Conservation (phyloP, 2,888 invertebrate species). For the Mythimna vitellina region DNA sequence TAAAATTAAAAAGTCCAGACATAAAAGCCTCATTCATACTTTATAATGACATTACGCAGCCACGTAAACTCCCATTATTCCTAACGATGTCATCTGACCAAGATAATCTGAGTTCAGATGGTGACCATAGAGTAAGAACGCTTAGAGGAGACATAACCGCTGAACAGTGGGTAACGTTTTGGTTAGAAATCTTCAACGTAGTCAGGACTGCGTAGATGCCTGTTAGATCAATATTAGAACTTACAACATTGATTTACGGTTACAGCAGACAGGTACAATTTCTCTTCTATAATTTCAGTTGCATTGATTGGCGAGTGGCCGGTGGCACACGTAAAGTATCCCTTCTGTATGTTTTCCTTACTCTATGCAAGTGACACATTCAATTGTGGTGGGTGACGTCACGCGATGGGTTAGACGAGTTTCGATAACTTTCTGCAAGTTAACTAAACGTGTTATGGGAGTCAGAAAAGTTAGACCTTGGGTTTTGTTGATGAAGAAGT, state of each 20-base stretch:
- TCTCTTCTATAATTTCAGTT: too few species aligned
- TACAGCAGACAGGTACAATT: too few species aligned
- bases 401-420: constrained; percentile 48
- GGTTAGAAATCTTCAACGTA: too few species aligned
- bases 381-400: constrained; percentile 61
- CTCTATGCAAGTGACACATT: constrained; percentile 49
- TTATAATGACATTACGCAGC: constrained; percentile 30
- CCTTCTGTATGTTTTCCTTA: not conserved
- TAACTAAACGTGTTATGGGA: constrained; percentile 58
- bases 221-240: too few species aligned
- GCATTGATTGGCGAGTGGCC: too few species aligned
- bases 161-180: too few species aligned
- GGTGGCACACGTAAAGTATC: not conserved
- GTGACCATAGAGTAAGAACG: constrained; percentile 3
- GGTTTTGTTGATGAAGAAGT: constrained; percentile 24
- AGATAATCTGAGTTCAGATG: constrained; percentile 40
- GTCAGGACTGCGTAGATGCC: too few species aligned
- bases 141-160: not conserved
- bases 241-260: too few species aligned
- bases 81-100: constrained; percentile 53
- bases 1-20: constrained; percentile 21
- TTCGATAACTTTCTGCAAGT: constrained; percentile 56
- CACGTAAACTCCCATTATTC: constrained; percentile 35
- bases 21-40: constrained; percentile 22
- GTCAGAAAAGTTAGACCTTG: constrained; percentile 55